A percentile compares a stretch with the other conserved stretches of the same genome.
Conservation (phyloP, 1,140 invertebrate species). For the Trissolcus basalis region DNA sequence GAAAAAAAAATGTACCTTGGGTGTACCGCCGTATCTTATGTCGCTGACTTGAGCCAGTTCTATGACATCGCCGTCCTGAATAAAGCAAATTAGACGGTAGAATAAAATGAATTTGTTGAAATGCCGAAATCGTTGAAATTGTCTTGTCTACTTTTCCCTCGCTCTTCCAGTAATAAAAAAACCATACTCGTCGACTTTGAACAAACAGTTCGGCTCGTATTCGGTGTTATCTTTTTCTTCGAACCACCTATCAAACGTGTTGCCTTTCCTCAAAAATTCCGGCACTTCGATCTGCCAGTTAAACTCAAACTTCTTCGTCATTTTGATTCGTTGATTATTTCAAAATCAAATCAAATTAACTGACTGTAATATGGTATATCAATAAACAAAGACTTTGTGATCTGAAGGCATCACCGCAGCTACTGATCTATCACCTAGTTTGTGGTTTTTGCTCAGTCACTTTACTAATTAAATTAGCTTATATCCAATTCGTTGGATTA, state of each 20-base stretch:
- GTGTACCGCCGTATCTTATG: slow-evolving; percentile 90
- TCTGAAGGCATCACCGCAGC: slow-evolving; percentile 6
- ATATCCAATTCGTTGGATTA: slow-evolving; percentile 54
- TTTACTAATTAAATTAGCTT: slow-evolving; percentile 55
- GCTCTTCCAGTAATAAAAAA: slow-evolving; percentile 99
- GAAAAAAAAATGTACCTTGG: slow-evolving; percentile 81
- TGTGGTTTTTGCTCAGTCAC: slow-evolving; percentile 26
- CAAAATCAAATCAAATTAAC: not conserved
- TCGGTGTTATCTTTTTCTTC: slow-evolving; percentile 95
- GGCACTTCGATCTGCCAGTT: slow-evolving; percentile 97
- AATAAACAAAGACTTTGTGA: not conserved
- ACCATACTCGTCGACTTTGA: slow-evolving; percentile 98
- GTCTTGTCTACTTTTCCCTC: slow-evolving; percentile 87
- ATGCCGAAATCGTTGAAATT: slow-evolving; percentile 4
- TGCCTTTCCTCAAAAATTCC: slow-evolving; percentile 87
- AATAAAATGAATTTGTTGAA: slow-evolving; percentile 13
- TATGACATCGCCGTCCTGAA: slow-evolving; percentile 95
- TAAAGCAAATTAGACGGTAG: not conserved
- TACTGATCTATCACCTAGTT: slow-evolving; percentile 28
- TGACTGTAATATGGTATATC: not conserved
- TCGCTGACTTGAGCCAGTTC: slow-evolving; percentile 98
- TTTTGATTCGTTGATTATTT: slow-evolving; percentile 67
- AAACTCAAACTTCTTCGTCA: slow-evolving; percentile 99
- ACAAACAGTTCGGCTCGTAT: slow-evolving; percentile 89
- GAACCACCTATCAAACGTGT: slow-evolving; percentile 94